Percentiles rank a stretch among this genome's conserved stretches.
Conservation (phyloP, 2,113 vertebrate species). For the Coptodon rendalli region DNA sequence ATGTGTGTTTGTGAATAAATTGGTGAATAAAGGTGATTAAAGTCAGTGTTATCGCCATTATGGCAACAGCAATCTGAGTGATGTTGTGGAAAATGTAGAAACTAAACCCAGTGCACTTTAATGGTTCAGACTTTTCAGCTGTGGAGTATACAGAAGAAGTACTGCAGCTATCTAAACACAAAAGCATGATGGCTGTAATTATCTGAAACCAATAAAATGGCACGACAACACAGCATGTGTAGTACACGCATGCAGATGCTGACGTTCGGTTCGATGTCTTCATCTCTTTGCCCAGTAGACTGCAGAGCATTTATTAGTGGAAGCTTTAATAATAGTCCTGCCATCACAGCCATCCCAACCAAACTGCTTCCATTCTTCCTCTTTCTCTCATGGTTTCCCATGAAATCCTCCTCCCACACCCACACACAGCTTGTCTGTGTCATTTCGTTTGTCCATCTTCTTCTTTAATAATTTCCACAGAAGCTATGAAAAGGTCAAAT, state of each 20-base stretch:
- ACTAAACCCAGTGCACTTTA: not conserved
- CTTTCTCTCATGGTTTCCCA: not conserved
- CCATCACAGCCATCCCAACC: not conserved
- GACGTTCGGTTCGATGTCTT: not conserved
- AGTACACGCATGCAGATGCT: not conserved
- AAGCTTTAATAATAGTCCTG: conserved; percentile 22
- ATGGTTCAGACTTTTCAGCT: not conserved
- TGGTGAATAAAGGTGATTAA: not conserved
- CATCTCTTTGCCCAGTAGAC: not conserved
- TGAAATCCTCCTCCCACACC: not conserved
- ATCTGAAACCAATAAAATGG: not conserved
- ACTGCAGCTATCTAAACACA: not conserved
- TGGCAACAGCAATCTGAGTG: not conserved
- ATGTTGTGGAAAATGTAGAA: not conserved
- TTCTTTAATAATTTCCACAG: not conserved
- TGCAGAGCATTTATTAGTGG: not conserved
- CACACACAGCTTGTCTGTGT: not conserved
- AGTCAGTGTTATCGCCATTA: not conserved
- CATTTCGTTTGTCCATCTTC: not conserved
- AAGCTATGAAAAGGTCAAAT: not conserved
- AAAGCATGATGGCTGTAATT: not conserved
- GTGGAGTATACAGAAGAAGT: not conserved
- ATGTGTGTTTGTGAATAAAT: not conserved
- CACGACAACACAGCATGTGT: not conserved
- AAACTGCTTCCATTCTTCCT: not conserved